Evolutionary conservation across 2,888 invertebrate species (phyloP), one percentile per base, ranked within the genome.

Genomic region (Melangyna quadrimaculata): DNA sequence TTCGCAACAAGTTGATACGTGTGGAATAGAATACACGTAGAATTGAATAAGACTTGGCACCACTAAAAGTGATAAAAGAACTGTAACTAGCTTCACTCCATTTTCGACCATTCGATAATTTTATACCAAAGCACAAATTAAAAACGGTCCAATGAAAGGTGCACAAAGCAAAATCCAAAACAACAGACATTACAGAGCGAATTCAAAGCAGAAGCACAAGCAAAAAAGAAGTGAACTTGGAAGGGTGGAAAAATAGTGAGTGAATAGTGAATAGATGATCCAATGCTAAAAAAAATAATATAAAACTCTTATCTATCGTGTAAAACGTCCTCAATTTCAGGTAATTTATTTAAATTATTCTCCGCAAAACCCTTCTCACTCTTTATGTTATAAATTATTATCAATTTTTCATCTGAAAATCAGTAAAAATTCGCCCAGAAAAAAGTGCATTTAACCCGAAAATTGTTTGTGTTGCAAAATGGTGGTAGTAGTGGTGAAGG

Each of bases 391-490:
- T 24, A 35, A 24, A 51, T 51, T 8, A 5, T 12, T n/a, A 8
- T 35, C 19, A 67, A 51, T 51, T 51, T 45, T 19, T 19, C 10
- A 48, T 1, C 8, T 1, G 19, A 5, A 48, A 61, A 55, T 78
- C 3, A 0, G 24, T 1, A 1, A 48, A 45, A 79, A 75, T 24
- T 65, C 32, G 5, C 0, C 3, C 6, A 4, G n/a, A 17, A 63
- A 79, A 84, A 84, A 77, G 75, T 80, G 84, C 79, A 80, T 79
- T 67, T 67, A 32, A 32, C 65, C 53, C 27, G 51, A 48, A 84
- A 84, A 84, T 80, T 84, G 84, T 84, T 84, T 84, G 84, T 84
- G 72, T 79, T 84, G 84, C 84, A 84, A 84, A 84, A 84, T 84
- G 84, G 84, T 77, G 80, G 79, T 75, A 19, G 63, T 55, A 45